Evolutionary conservation across 2,113 vertebrate genomes (phyloP), one percentile per base, ranked within the genome.

Genomic region (Actenoides hombroni): DNA sequence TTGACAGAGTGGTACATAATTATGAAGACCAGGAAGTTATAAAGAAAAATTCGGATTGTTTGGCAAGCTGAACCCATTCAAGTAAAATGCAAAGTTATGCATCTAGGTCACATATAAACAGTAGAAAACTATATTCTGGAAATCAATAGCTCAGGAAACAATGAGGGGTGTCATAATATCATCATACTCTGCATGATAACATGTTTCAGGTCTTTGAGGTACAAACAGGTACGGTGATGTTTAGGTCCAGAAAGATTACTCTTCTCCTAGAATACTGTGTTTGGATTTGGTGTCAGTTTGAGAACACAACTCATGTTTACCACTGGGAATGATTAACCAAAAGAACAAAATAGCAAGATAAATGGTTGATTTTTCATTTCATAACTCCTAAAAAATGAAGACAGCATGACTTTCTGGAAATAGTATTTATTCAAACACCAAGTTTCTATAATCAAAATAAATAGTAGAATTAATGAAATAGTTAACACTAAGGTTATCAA

Each of bases 81-180:
- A 95, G 93, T 95, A 87, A 95, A 94, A 96, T 95, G 95, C 95
- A 97, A 96, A 97, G 92, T 91, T 97, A 97, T 96, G 96, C 89
- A 96, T 94, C 86, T 97, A 79, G 95, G 94, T 95, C 95, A 60
- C 33, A 87, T 92, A 35, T 85, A 91, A 95, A 95, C 81, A 95
- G 86, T 87, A 89, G 74, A 94, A 95, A 95, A 75, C 61, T 78
- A 42, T 68, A 73, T 85, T 94, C 83, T 94, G 69, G 78, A 96
- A 97, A 87, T 92, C 83, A 91, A 77, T 61, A 95, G 40, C 93
- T 95, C 57, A 73, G 93, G 31, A 94, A 96, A 97, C 96, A 97
- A 96, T 97, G 92, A 96, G 69, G 91, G 20, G 76, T 95, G 96
- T 95, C 96, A 96, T 46, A 81, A 86, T 80, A 95, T 88, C 92